Conservation (phyloP, 1,140 invertebrate species). For the Spodoptera frugiperda region DNA sequence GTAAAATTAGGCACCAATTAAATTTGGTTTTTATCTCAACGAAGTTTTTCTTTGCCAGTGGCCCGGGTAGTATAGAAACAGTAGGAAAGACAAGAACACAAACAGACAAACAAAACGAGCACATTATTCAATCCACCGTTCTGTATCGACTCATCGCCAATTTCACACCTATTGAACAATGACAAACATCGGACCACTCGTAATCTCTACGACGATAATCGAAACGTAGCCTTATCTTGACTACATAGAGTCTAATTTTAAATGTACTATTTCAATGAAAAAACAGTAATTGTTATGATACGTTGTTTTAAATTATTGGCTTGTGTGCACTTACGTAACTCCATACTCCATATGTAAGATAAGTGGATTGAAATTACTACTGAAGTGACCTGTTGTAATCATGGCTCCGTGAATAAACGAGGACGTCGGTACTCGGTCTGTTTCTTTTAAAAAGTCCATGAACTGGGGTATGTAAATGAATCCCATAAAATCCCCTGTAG, state of each 20-base stretch:
- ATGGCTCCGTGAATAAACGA: background rate
- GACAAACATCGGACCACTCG: slow-evolving; percentile 48
- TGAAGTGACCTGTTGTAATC: slow-evolving; percentile 10
- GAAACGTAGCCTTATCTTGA: slow-evolving; percentile 22
- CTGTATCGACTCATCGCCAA: slow-evolving; percentile 58
- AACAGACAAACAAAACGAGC: slow-evolving; percentile 49
- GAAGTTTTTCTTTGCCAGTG: too few relatives aligned
- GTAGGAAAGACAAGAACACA: slow-evolving; percentile 42
- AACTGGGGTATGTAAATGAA: slow-evolving; percentile 22
- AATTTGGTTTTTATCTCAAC: too few relatives aligned
- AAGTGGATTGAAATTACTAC: slow-evolving; percentile 43
- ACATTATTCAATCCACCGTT: slow-evolving; percentile 59
- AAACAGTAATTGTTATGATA: slow-evolving; percentile 47
- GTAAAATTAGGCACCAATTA: too few relatives aligned
- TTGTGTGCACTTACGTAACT: slow-evolving; percentile 39
- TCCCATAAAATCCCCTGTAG: slow-evolving; percentile 17
- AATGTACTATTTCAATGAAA: slow-evolving; percentile 18
- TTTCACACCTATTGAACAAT: slow-evolving; percentile 67
- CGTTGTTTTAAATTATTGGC: slow-evolving; percentile 51
- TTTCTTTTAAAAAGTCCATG: slow-evolving; percentile 11
- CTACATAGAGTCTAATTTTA: slow-evolving; percentile 35
- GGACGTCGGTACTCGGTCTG: background rate
- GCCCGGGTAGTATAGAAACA: background rate
- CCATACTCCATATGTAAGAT: slow-evolving; percentile 37
- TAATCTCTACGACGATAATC: slow-evolving; percentile 39